Evolutionary conservation across 2,113 vertebrate species (phyloP).

Genomic region (Anas platyrhynchos): DNA sequence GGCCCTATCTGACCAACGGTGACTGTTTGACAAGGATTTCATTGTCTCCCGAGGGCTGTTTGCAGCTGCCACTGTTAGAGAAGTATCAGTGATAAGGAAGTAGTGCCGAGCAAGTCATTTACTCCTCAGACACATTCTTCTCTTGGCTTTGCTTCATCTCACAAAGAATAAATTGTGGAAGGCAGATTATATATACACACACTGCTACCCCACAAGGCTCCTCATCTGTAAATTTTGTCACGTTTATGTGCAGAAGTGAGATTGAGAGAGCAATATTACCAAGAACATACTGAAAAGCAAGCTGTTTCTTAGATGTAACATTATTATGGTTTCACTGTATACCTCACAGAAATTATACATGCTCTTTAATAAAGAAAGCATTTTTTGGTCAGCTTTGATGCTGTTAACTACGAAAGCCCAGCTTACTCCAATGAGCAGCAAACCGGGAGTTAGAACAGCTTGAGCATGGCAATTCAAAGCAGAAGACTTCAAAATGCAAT

Average conservation of each 20-base stretch:
- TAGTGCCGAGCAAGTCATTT: neutral
- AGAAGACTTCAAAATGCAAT: neutral
- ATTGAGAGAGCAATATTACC: neutral
- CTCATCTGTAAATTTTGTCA: neutral
- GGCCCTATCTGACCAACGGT: neutral
- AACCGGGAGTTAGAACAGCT: neutral
- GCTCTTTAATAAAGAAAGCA: neutral
- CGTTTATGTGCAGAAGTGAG: neutral
- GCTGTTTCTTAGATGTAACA: neutral
- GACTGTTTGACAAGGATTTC: neutral
- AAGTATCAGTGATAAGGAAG: rapidly evolving
- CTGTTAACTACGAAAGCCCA: neutral
- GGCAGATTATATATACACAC: neutral
- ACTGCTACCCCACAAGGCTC: neutral
- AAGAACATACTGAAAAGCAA: neutral
- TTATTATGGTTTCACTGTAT: neutral
- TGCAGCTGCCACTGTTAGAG: neutral
- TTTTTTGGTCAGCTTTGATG: neutral
- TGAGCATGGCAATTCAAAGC: neutral
- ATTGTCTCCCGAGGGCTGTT: neutral
- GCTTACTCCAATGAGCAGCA: neutral
- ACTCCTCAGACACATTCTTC: neutral
- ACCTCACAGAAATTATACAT: neutral
- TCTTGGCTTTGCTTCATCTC: neutral
- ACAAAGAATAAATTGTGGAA: neutral